Percentiles rank a stretch among this genome's conserved stretches.
Conservation (phyloP, 2,797 vertebrate genomes). For the Prunella strophiata region DNA sequence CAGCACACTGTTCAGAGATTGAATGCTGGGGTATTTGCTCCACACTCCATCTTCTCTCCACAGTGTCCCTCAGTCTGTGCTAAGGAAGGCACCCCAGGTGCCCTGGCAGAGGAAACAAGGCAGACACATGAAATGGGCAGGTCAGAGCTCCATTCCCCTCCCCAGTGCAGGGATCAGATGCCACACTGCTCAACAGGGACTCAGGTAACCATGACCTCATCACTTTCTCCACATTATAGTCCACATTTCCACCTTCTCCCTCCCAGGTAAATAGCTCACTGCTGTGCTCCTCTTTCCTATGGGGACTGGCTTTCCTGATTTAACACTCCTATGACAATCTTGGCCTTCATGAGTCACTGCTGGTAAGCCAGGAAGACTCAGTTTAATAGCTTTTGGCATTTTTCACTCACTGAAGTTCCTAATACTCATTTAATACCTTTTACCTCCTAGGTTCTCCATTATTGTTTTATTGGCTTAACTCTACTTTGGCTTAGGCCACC, state of each 20-base stretch:
- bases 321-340: not conserved
- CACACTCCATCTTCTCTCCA: not conserved
- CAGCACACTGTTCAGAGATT: not conserved
- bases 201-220: not conserved
- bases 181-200: not conserved
- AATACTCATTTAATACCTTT: not conserved
- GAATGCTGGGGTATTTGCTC: not conserved
- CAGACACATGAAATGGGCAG: not conserved
- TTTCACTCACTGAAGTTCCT: not conserved
- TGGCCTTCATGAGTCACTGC: accelerated
- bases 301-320: not conserved
- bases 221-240: not conserved
- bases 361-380: not conserved
- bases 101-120: not conserved
- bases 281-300: not conserved
- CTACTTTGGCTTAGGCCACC: not conserved
- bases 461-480: not conserved
- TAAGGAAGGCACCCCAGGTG: not conserved
- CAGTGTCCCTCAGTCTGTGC: accelerated
- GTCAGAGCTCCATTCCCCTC: not conserved
- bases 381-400: not conserved
- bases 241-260: accelerated
- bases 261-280: not conserved
- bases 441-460: not conserved
- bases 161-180: not conserved